Conservation (phyloP, 37 sponge, comb jelly and placozoan species). For the Chondrosia reniformis region DNA sequence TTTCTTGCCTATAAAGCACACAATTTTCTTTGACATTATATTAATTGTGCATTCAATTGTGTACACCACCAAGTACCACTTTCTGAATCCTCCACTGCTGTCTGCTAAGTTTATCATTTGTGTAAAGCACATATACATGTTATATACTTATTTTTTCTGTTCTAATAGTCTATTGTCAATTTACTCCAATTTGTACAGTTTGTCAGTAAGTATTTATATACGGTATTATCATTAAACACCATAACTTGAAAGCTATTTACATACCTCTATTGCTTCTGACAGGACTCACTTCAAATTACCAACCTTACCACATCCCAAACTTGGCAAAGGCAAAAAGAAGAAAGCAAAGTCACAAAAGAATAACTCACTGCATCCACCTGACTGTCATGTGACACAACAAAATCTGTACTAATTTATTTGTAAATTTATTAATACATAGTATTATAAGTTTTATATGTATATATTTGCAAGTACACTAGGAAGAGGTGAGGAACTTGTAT, state of each 20-base stretch:
- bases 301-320: constrained; percentile 24
- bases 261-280: neutral
- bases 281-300: constrained; percentile 75
- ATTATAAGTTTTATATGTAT: too few species aligned
- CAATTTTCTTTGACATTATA: too few species aligned
- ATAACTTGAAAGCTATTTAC: neutral
- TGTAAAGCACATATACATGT: neutral
- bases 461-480: too few species aligned
- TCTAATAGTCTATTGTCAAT: constrained; percentile 77
- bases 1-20: neutral
- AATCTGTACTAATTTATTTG: too few species aligned
- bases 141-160: neutral
- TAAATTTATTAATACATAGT: too few species aligned
- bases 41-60: too few species aligned
- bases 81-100: too few species aligned
- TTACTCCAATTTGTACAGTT: constrained; percentile 73
- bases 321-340: constrained; percentile 27
- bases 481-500: too few species aligned
- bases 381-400: too few species aligned
- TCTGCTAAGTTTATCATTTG: too few species aligned
- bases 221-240: neutral
- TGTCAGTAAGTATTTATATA: constrained; percentile 71
- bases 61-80: too few species aligned
- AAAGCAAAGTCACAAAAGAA: neutral
- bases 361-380: too few species aligned